Base-by-base conservation (phyloP, 2,797 vertebrate species). In the Astyanax mexicanus region DNA sequence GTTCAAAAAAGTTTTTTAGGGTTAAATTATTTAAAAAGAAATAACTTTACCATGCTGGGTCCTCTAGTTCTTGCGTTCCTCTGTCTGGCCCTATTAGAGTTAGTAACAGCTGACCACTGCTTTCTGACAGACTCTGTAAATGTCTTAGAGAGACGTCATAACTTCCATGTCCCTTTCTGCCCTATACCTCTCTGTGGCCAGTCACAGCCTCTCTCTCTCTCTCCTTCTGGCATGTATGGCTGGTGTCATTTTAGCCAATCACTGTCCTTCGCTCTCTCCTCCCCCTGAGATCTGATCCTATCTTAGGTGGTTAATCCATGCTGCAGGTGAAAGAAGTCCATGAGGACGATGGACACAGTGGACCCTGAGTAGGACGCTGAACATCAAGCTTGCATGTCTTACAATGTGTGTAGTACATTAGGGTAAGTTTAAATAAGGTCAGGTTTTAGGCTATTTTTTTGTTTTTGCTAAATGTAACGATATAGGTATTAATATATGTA, bases 211-310 rank as follows among this genome's bases (percentile, higher is more conserved):
- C 54, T 45, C 44, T 45, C 52, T 57, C 52, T 55, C 25, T 32
- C 6, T 32, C 70, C 61, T 25, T 72, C 47, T 51, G 68, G 75
- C 74, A 83, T 78, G 81, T 78, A n/a, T 75, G 61, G 66, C 73
- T 49, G 44, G 57, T 57, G 68, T 81, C 44, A 52, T 64, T 72
- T 65, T 66, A 67, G 69, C 71, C 67, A 47, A 58, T 49, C 68
- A 45, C 62, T 78, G 76, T 73, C 82, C 82, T 76, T 69, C 49
- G 65, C 74, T 72, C 72, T 75, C 69, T 74, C 75, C 77, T 81
- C 74, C 74, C 74, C 82, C 74, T 71, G 74, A 81, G 77, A 81
- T 81, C 74, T 81, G 79, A 81, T 70, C 79, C 82, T 69, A 47
- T 76, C 77, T 42, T 74, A 83, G 82, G 79, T 81, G 75, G 71